Percentiles rank a stretch among this genome's conserved stretches.
These are phyloP conservation scores for Sphenodon punctatus DNA, from an alignment of 2,797 vertebrate genomes.

Conservation along the genomic window DNA sequence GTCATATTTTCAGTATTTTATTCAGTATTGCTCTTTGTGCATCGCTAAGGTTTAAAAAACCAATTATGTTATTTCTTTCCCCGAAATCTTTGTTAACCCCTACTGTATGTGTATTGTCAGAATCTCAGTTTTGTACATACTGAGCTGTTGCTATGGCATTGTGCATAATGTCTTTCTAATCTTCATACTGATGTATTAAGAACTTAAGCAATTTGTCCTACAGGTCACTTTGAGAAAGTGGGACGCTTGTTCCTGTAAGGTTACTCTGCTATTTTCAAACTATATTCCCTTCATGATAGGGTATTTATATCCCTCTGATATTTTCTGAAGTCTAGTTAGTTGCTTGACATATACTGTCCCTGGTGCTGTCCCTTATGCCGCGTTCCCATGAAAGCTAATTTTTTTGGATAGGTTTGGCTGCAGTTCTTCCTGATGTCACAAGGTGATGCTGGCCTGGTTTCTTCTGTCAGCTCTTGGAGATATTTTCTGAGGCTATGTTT, in stretches of 20 bases:
- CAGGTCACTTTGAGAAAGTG: constrained; percentile 45
- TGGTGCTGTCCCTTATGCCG: neutral
- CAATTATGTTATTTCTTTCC: neutral
- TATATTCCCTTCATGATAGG: neutral
- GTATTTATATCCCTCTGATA: constrained; percentile 39
- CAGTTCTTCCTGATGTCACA: neutral
- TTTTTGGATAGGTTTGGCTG: neutral
- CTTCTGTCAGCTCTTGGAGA: neutral
- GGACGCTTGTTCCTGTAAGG: constrained; percentile 41
- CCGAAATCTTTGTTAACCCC: neutral
- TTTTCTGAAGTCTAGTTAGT: neutral
- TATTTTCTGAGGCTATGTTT: neutral
- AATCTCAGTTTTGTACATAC: neutral
- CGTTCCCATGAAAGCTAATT: constrained; percentile 5
- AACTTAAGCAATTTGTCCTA: constrained; percentile 31
- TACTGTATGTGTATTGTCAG: neutral
- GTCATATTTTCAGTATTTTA: too few species aligned
- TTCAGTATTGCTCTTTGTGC: constrained; percentile 19
- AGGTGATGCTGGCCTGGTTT: constrained; percentile 7
- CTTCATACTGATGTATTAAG: neutral
- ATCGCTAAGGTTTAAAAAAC: neutral
- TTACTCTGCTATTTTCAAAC: constrained; percentile 37
- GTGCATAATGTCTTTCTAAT: constrained; percentile 18
- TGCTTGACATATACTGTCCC: constrained; percentile 28
- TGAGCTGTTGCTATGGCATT: neutral